Percentiles rank a stretch among this genome's conserved stretches.
Conservation (phyloP, 2,113 vertebrate genomes). For the Scalopus aquaticus region DNA sequence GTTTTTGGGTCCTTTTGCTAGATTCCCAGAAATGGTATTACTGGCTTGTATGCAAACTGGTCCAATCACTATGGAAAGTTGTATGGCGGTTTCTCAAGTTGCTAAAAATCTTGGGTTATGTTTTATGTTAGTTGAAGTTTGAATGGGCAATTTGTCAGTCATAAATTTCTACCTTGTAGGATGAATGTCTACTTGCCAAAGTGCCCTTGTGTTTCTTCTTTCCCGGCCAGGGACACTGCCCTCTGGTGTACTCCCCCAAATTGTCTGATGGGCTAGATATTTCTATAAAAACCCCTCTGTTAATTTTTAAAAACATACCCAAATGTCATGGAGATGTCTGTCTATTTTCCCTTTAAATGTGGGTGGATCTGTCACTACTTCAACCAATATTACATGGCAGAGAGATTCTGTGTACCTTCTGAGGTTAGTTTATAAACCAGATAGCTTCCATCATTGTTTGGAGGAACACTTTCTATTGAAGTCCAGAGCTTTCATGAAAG, state of each 20-base stretch:
- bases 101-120: background rate
- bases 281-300: background rate
- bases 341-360: background rate
- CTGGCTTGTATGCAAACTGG: too few relatives aligned
- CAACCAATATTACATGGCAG: background rate
- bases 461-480: background rate
- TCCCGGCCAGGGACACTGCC: fast-evolving
- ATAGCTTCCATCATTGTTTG: background rate
- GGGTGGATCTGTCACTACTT: background rate
- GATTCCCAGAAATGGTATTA: too few relatives aligned
- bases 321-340: background rate
- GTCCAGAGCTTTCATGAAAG: background rate
- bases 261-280: background rate
- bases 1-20: too few relatives aligned
- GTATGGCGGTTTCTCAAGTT: too few relatives aligned
- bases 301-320: background rate
- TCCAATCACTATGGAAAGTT: too few relatives aligned
- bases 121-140: background rate
- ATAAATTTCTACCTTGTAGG: background rate
- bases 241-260: background rate
- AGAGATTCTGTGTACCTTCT: background rate
- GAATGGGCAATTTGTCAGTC: background rate
- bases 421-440: background rate
- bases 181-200: background rate
- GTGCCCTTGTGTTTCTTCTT: background rate